phyloP scores from a whole-genome alignment of 2,113 vertebrate genomes.

The Phalacrocorax brasilianus region DNA sequence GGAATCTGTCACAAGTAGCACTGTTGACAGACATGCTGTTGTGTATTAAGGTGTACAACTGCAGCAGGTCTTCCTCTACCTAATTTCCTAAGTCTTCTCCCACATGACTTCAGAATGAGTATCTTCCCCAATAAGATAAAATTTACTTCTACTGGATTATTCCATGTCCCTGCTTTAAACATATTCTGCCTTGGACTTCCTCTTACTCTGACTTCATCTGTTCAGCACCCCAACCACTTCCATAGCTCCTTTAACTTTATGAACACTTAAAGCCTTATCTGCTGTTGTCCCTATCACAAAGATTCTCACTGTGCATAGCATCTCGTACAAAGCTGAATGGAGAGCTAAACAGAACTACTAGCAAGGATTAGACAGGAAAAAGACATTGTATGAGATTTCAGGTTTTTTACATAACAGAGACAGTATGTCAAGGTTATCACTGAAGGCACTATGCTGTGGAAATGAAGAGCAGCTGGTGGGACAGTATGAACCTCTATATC shows the following conservation, averaged over 20 bases:
- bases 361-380: neutral
- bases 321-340: neutral
- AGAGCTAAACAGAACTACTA: neutral
- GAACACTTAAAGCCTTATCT: neutral
- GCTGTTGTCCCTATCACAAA: neutral
- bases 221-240: neutral
- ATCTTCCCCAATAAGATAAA: neutral
- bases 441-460: neutral
- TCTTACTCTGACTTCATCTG: neutral
- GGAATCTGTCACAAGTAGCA: neutral
- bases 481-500: neutral
- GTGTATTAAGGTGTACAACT: neutral
- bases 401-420: neutral
- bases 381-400: rapidly evolving
- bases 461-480: neutral
- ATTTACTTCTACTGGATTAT: neutral
- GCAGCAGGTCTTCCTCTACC: neutral
- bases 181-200: neutral
- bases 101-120: neutral
- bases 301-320: neutral
- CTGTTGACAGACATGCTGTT: neutral
- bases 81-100: neutral
- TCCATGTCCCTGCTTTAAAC: neutral
- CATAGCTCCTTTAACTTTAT: neutral
- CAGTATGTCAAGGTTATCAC: neutral